Percentiles rank a stretch among this genome's conserved stretches.
phyloP scores from a whole-genome alignment of 2,888 invertebrate genomes.

The Meteorus colon region DNA sequence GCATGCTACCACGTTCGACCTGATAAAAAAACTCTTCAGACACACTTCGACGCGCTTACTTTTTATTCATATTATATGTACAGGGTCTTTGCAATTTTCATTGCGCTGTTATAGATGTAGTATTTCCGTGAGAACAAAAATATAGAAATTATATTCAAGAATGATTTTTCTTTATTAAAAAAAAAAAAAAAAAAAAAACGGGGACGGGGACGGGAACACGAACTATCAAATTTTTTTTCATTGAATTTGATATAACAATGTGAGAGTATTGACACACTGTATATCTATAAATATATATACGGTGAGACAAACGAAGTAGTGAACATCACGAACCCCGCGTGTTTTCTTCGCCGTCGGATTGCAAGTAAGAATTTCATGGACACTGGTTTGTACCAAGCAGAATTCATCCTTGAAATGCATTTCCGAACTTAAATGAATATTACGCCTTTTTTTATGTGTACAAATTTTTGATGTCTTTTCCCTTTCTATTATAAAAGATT shows the following conservation, averaged over 20 bases:
- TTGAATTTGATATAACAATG: neutral
- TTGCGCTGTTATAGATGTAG: neutral
- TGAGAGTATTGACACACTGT: neutral
- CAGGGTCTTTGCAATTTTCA: neutral
- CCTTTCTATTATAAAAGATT: no score
- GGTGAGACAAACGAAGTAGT: constrained; percentile 8
- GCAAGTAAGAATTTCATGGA: constrained; percentile 43
- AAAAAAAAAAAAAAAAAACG: no score
- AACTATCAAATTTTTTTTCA: no score
- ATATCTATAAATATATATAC: neutral
- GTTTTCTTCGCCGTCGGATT: constrained; percentile 42
- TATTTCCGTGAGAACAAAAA: neutral
- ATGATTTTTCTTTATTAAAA: neutral
- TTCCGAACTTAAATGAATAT: no score
- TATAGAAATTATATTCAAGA: neutral
- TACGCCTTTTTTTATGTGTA: no score
- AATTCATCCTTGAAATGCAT: constrained; percentile 31
- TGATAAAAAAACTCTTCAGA: constrained; percentile 13
- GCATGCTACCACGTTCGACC: neutral
- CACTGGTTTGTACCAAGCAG: constrained; percentile 1
- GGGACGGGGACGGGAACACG: no score
- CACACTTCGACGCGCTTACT: constrained; percentile 29
- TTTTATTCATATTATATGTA: constrained; percentile 33
- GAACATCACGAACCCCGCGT: constrained; percentile 25
- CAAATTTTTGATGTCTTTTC: no score